Conservation (phyloP, 2,888 invertebrate species). For the Apamea monoglypha region DNA sequence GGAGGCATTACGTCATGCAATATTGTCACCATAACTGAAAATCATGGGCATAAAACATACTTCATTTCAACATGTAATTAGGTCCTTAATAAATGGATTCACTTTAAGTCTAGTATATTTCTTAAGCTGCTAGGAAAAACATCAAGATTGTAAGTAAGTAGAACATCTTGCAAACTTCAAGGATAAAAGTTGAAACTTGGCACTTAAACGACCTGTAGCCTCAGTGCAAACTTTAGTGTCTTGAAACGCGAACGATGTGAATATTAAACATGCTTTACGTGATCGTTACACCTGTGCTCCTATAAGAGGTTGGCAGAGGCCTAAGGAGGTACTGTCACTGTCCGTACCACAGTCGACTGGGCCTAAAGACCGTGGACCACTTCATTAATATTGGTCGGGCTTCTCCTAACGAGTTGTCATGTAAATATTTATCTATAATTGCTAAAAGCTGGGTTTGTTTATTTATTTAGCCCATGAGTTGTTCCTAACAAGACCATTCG, state of each 20-base stretch:
- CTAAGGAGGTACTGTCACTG: slow-evolving; percentile 7
- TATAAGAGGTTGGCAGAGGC: not conserved
- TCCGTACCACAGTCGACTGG: not conserved
- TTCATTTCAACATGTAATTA: slow-evolving; percentile 8
- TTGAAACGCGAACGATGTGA: slow-evolving; percentile 32
- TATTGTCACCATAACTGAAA: slow-evolving; percentile 32
- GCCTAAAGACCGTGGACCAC: not conserved
- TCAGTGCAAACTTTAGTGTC: slow-evolving; percentile 41
- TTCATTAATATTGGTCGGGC: not conserved
- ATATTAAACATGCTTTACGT: slow-evolving; percentile 39
- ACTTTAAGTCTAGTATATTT: not conserved
- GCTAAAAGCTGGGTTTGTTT: slow-evolving; percentile 6
- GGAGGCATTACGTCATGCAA: slow-evolving; percentile 42
- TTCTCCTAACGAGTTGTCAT: not conserved
- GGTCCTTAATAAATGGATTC: slow-evolving; percentile 1
- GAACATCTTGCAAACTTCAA: slow-evolving; percentile 30
- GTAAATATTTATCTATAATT: slow-evolving; percentile 1
- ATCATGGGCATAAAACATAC: slow-evolving; percentile 4
- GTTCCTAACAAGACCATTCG: not conserved
- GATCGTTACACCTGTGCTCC: slow-evolving; percentile 41
- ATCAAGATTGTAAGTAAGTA: slow-evolving; percentile 38
- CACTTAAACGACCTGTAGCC: slow-evolving; percentile 54
- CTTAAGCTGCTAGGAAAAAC: slow-evolving; percentile 10
- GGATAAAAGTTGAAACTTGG: slow-evolving; percentile 49
- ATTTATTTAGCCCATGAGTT: not conserved